These are phyloP conservation scores for Poecilia wingei DNA, from an alignment of 2,797 vertebrate species.

Conservation along the genomic window DNA sequence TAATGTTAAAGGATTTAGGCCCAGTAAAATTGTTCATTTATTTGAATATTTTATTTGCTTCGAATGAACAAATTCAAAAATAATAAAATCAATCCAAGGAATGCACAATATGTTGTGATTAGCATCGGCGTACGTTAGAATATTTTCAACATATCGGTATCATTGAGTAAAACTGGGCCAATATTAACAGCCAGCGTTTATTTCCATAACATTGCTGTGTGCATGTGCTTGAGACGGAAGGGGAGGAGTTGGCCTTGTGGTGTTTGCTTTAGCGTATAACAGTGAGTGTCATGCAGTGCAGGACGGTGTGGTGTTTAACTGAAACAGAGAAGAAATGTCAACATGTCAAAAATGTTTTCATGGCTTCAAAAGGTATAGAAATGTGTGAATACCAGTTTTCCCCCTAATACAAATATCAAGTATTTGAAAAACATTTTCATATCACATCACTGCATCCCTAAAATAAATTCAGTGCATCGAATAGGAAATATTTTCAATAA, in stretches of 20 bases:
- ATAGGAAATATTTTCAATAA: not conserved
- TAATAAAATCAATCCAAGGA: not conserved
- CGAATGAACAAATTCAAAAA: not conserved
- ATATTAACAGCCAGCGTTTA: not conserved
- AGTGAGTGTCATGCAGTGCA: not conserved
- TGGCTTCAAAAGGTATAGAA: not conserved
- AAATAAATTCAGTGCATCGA: not conserved
- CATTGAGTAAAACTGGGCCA: not conserved
- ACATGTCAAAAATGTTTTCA: not conserved
- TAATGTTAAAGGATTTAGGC: not conserved
- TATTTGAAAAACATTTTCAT: not conserved
- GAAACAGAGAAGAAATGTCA: not conserved
- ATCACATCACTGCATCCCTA: not conserved
- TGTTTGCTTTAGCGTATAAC: not conserved
- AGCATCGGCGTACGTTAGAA: not conserved
- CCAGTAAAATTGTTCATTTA: not conserved
- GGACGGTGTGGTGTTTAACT: not conserved
- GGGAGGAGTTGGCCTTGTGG: not conserved
- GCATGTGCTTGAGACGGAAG: not conserved
- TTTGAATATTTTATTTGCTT: not conserved
- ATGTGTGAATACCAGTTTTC: too few relatives aligned
- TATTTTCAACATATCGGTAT: not conserved
- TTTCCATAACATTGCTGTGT: not conserved
- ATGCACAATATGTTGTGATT: not conserved
- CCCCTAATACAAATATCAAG: not conserved